Evolutionary conservation across 2,888 invertebrate species (phyloP).

Genomic region (Diogma glabrata): DNA sequence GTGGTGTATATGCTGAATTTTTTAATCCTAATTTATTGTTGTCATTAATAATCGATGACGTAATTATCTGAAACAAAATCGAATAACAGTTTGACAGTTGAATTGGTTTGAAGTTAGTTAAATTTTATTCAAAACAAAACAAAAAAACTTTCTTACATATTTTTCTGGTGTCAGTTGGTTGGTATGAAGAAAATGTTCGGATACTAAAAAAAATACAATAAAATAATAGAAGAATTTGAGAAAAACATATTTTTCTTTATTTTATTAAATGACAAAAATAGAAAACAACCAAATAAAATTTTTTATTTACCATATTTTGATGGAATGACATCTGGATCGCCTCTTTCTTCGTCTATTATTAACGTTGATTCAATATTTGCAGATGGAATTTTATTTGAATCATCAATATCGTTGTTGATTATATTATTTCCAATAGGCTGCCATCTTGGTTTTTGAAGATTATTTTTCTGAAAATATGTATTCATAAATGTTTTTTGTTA

Average conservation of each 20-base stretch:
- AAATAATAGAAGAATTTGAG: background rate
- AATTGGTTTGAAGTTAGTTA: too few relatives aligned
- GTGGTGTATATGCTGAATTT: constrained; percentile 4
- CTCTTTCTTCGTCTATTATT: constrained; percentile 15
- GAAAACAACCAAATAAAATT: background rate
- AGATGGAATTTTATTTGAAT: too few relatives aligned
- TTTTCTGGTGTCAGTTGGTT: constrained; percentile 6
- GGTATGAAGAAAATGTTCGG: constrained; percentile 3
- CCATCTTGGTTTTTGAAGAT: constrained; percentile 4
- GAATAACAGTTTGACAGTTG: too few relatives aligned
- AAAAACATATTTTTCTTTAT: background rate
- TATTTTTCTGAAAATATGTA: too few relatives aligned
- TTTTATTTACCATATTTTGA: constrained; percentile 46
- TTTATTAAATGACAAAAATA: constrained; percentile 5
- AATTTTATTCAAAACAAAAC: too few relatives aligned
- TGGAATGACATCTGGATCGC: constrained; percentile 52
- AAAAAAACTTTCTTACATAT: too few relatives aligned
- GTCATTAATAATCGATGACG: background rate
- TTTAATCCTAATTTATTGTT: constrained; percentile 5
- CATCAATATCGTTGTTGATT: constrained; percentile 3
- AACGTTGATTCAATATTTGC: background rate
- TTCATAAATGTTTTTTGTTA: too few relatives aligned
- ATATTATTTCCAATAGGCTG: constrained; percentile 4
- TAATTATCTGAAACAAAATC: background rate
- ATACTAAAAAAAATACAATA: background rate